Percentiles rank a stretch among this genome's conserved stretches.
phyloP scores from a whole-genome alignment of 2,797 vertebrate species.

The Acropternis orthonyx region DNA sequence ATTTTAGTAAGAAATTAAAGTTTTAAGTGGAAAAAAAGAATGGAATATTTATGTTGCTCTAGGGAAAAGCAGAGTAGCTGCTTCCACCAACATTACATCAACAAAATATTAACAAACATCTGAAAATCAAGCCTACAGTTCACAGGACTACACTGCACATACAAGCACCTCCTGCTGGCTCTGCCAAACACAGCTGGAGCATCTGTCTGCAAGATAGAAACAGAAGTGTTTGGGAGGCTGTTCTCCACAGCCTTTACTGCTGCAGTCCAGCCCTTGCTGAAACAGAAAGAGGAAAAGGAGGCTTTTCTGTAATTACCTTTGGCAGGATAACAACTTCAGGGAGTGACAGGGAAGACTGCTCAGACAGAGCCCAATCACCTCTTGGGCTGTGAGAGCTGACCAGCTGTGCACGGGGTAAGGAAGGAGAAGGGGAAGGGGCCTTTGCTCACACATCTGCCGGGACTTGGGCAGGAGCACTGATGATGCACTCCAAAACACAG shows the following conservation, averaged over 20 bases:
- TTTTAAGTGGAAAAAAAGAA: background rate
- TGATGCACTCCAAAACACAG: fast-evolving
- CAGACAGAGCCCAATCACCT: too few species aligned
- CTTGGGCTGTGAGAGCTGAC: too few species aligned
- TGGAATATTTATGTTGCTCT: background rate
- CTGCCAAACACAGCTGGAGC: background rate
- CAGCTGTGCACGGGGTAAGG: fast-evolving
- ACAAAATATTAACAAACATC: background rate
- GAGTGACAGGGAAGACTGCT: background rate
- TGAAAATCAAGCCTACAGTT: background rate
- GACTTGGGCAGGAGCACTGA: background rate
- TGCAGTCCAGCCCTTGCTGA: background rate
- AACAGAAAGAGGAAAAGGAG: background rate
- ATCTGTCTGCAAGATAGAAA: background rate
- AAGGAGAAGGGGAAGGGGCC: background rate
- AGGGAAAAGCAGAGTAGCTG: background rate
- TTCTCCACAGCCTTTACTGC: background rate
- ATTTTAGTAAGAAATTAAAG: constrained; percentile 13
- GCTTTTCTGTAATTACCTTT: background rate
- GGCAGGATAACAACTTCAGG: background rate
- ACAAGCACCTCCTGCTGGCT: background rate
- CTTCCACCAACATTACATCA: background rate
- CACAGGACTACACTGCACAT: background rate
- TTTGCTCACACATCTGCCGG: background rate
- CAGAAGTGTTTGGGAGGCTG: background rate